Evolutionary conservation across 2,797 vertebrate genomes (phyloP).

Genomic region (Iguana delicatissima): DNA sequence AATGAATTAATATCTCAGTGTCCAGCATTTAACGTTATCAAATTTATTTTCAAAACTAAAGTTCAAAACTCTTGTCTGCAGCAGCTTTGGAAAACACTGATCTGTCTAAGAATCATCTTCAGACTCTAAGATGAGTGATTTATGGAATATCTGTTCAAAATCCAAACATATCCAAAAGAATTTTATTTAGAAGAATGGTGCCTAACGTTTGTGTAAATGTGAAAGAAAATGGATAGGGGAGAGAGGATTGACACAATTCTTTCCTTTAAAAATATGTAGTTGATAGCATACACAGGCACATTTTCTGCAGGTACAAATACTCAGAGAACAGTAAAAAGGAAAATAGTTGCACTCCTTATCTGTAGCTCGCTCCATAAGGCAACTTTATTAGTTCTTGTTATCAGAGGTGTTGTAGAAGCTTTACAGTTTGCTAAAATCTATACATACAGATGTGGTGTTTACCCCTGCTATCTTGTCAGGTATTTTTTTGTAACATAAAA

Average conservation of each 20-base stretch:
- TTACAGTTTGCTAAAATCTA: constrained; percentile 33
- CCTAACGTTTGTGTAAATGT: constrained; percentile 10
- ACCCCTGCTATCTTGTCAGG: constrained; percentile 43
- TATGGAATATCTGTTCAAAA: constrained; percentile 24
- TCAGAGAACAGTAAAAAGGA: constrained; percentile 23
- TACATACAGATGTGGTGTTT: constrained; percentile 28
- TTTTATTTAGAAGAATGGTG: background rate
- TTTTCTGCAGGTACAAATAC: constrained; percentile 32
- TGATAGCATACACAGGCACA: background rate
- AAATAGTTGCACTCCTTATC: constrained; percentile 37
- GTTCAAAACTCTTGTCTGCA: no score
- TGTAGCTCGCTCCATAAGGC: constrained; percentile 41
- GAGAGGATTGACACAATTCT: constrained; percentile 2
- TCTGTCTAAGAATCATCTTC: constrained; percentile 32
- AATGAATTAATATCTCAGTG: no score
- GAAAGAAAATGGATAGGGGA: background rate
- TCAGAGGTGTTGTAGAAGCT: constrained; percentile 46
- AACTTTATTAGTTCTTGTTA: constrained; percentile 45
- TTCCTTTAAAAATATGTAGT: constrained; percentile 19
- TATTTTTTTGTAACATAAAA: constrained; percentile 25
- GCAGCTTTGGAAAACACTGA: background rate
- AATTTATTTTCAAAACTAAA: no score
- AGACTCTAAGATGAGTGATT: constrained; percentile 46
- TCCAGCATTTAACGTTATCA: no score
- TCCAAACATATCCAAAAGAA: constrained; percentile 24